A percentile compares a stretch with the other conserved stretches of the same genome.
Conservation (phyloP, 2,888 invertebrate genomes). For the Melieria crassipennis region DNA sequence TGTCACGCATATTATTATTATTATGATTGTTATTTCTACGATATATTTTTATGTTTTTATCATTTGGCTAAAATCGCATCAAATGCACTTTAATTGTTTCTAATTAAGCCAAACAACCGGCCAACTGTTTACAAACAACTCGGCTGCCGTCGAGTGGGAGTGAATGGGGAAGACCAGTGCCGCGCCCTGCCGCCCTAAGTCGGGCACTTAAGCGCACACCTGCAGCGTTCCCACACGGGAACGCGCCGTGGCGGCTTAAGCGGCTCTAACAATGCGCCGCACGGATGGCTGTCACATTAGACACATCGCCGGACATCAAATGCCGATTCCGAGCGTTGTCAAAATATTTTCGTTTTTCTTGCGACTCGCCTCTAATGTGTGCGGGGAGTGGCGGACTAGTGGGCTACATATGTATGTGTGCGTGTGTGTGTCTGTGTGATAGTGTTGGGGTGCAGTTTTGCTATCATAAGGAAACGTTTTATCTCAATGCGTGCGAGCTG, state of each 20-base stretch:
- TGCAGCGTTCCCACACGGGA: no score
- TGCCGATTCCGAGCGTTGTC: slow-evolving; percentile 22
- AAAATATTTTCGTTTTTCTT: slow-evolving; percentile 23
- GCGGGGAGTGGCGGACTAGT: no score
- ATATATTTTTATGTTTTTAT: slow-evolving; percentile 34
- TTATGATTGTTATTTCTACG: slow-evolving; percentile 36
- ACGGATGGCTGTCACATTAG: slow-evolving; percentile 1
- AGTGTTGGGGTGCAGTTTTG: no score
- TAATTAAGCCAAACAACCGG: slow-evolving; percentile 50
- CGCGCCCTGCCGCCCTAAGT: no score
- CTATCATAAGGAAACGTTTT: no score
- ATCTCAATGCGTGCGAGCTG: no score
- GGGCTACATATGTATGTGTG: no score
- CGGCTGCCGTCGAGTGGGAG: neutral
- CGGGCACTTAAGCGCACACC: no score
- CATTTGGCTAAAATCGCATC: slow-evolving; percentile 32
- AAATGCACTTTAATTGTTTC: slow-evolving; percentile 55
- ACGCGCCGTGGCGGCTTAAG: no score
- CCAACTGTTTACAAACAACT: slow-evolving; percentile 24
- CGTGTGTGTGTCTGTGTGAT: no score
- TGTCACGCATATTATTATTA: slow-evolving; percentile 33
- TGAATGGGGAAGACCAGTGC: neutral
- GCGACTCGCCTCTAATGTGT: no score
- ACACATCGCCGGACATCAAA: slow-evolving; percentile 32
- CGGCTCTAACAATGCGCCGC: no score